These are phyloP conservation scores for Agrotis exclamationis DNA, from an alignment of 2,888 invertebrate genomes.

Conservation along the genomic window DNA sequence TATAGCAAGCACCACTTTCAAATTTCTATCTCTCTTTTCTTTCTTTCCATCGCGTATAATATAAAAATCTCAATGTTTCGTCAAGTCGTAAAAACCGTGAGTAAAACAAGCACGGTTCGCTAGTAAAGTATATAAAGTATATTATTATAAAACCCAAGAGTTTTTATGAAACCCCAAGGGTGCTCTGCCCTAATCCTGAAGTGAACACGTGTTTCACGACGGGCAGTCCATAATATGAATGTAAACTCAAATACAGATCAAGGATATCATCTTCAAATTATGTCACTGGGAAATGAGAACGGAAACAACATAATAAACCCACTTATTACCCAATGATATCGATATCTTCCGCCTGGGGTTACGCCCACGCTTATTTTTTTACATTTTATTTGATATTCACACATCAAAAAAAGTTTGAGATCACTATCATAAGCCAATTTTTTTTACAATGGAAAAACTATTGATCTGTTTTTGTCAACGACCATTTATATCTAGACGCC, in stretches of 20 bases:
- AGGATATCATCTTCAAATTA: background rate
- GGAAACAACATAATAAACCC: conserved; percentile 2
- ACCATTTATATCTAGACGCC: too few species aligned
- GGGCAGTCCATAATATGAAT: background rate
- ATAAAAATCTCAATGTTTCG: background rate
- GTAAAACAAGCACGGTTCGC: background rate
- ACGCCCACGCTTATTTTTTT: background rate
- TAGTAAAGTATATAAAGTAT: background rate
- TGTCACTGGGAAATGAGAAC: background rate
- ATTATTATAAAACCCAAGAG: background rate
- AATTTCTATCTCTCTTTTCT: too few species aligned
- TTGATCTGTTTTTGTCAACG: too few species aligned
- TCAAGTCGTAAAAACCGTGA: background rate
- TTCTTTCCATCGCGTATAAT: too few species aligned
- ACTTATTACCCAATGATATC: conserved; percentile 9
- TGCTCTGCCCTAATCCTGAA: background rate
- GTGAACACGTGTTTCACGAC: conserved; percentile 8
- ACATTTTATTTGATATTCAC: too few species aligned
- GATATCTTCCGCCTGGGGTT: background rate
- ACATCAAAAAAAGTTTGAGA: too few species aligned
- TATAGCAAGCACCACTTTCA: too few species aligned
- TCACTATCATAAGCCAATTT: too few species aligned
- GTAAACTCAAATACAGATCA: background rate
- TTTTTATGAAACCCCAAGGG: background rate
- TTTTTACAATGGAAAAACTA: too few species aligned